Base-by-base conservation (phyloP, 1,140 invertebrate species). In the Drosophila repleta region DNA sequence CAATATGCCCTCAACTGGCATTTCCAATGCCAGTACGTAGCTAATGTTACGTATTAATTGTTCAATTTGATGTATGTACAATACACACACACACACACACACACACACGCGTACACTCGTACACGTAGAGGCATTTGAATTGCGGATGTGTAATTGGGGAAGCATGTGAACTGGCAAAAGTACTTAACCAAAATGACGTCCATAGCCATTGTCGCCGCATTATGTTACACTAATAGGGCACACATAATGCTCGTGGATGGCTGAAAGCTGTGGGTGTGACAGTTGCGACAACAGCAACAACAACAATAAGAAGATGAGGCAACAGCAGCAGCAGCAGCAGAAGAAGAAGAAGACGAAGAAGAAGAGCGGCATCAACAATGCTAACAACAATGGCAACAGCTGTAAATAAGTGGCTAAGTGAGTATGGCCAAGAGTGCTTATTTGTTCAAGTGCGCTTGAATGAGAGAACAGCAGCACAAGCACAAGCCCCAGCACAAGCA, bases 361-460 rank as follows among this genome's bases (percentile, higher is more conserved):
- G 51, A 37, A 26, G 37, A 60, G 24, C 55, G 17, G 55, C 56
- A 68, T 48, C 37, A 46, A 70, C 60, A 71, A 67, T 67, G 56
- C 46, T 52, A 71, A 68, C 70, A 73, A 73, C 70, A 73, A 73
- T 73, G 66, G 60, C 72, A 74, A 70, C 67, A 64, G 72, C 72
- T 67, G 70, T 60, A 76, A 76, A 67, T 74, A 77, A 77, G 74
- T 77, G 74, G 71, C 70, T 74, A 77, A 77, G 74, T 77, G 74
- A 77, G 71, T 77, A 74, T 74, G 74, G 71, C 71, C 74, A 74
- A 77, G 74, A 74, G 74, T 77, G 71, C 74, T 77, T 77, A 77
- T 77, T 77, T 77, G 64, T 70, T 69, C 60, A 74, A 77, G 74
- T 77, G 74, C 58, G 66, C 73, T 75, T 71, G 67, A 75, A 71